Evolutionary conservation across 2,888 invertebrate species (phyloP).

Genomic region (Exocentrus adspersus): DNA sequence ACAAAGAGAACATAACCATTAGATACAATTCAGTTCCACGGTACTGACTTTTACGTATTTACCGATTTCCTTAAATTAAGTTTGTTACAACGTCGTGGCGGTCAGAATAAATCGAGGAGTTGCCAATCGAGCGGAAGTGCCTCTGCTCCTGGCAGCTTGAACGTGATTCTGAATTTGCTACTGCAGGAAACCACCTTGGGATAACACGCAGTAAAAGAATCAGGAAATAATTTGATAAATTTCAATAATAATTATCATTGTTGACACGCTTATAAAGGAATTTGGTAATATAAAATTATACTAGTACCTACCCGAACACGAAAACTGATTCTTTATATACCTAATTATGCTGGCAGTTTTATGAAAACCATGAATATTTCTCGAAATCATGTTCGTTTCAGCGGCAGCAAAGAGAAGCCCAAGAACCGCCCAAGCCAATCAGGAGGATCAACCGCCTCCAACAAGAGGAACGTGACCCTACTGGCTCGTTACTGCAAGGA

Average conservation of each 20-base stretch:
- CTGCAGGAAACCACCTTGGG: too few species aligned
- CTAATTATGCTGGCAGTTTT: too few species aligned
- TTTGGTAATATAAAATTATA: too few species aligned
- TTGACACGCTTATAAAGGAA: too few species aligned
- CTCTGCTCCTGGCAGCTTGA: constrained; percentile 60
- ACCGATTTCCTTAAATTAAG: constrained; percentile 20
- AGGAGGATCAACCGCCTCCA: constrained; percentile 58
- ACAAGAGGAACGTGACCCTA: constrained; percentile 74
- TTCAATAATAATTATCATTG: too few species aligned
- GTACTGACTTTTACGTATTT: constrained; percentile 7
- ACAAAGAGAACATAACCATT: constrained; percentile 1
- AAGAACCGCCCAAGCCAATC: constrained; percentile 56
- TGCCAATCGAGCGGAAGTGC: constrained; percentile 60
- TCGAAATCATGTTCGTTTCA: constrained; percentile 43
- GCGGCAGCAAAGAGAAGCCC: constrained; percentile 56
- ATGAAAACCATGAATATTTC: too few species aligned
- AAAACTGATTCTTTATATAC: too few species aligned
- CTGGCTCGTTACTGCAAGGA: constrained; percentile 86
- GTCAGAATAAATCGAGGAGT: constrained; percentile 55
- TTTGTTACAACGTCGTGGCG: constrained; percentile 52
- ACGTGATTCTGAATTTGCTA: too few species aligned
- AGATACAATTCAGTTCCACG: not conserved
- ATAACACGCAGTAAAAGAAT: too few species aligned
- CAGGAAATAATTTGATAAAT: too few species aligned
- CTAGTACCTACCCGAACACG: too few species aligned